Conservation (phyloP, 2,113 vertebrate species). For the Laterallus jamaicensis region DNA sequence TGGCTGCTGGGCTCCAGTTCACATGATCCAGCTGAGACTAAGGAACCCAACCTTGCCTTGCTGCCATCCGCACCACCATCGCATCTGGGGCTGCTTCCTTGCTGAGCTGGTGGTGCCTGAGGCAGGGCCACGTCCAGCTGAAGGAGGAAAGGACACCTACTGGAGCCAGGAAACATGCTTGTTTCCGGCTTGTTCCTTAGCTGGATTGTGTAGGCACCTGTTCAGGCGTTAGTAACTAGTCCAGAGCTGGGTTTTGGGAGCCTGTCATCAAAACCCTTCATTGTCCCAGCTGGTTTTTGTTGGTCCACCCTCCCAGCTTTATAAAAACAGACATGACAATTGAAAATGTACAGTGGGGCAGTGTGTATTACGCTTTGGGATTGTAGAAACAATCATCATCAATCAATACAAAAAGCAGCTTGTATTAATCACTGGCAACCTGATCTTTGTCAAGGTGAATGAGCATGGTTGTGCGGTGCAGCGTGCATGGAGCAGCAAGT, state of each 20-base stretch:
- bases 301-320: neutral
- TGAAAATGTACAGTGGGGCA: neutral
- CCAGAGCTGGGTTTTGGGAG: neutral
- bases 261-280: neutral
- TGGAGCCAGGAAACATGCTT: neutral
- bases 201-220: neutral
- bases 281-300: neutral
- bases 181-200: neutral
- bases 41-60: neutral
- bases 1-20: neutral
- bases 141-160: neutral
- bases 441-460: neutral
- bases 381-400: neutral
- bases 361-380: neutral
- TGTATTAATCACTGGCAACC: neutral
- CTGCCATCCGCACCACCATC: rapidly evolving
- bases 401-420: neutral
- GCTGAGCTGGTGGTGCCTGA: neutral
- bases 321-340: neutral
- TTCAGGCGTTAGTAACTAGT: neutral
- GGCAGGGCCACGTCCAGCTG: neutral
- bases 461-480: neutral
- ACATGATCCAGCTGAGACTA: rapidly evolving
- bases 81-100: neutral
- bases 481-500: rapidly evolving